phyloP scores from a whole-genome alignment of 2,113 vertebrate genomes.

The Patagioenas fasciata region DNA sequence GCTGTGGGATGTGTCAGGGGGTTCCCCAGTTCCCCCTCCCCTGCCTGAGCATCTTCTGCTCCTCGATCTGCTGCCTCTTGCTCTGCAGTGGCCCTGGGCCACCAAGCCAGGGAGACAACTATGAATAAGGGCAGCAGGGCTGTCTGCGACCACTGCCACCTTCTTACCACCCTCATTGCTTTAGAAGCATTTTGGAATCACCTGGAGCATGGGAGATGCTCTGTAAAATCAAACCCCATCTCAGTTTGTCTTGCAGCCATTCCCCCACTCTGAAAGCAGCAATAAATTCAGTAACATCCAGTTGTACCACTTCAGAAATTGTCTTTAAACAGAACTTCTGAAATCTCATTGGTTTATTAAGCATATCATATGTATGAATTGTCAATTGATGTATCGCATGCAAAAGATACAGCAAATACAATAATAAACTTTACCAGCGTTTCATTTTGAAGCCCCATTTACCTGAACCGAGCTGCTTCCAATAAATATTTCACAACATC shows the following conservation, averaged over 20 bases:
- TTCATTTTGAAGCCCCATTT: conserved; percentile 70
- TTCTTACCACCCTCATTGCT: neutral
- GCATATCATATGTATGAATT: neutral
- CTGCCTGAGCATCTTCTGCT: neutral
- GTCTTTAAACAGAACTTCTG: conserved; percentile 26
- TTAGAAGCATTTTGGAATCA: conserved; percentile 7
- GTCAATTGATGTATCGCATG: conserved; percentile 11
- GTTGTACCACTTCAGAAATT: neutral
- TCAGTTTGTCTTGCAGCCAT: neutral
- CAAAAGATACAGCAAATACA: conserved; percentile 1
- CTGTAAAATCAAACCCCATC: conserved; percentile 2
- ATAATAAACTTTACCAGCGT: conserved; percentile 46
- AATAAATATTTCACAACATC: conserved; percentile 52
- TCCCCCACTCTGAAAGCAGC: neutral
- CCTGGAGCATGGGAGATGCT: neutral
- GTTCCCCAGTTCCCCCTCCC: neutral
- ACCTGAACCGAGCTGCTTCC: conserved; percentile 47
- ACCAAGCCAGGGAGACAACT: neutral
- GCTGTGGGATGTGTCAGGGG: neutral
- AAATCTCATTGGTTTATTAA: conserved; percentile 55
- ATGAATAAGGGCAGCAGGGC: neutral
- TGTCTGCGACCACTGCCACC: neutral
- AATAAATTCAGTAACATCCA: neutral
- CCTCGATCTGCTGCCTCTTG: neutral
- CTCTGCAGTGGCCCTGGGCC: neutral